Evolutionary conservation across 2,113 vertebrate genomes (phyloP), one percentile per base, ranked within the genome.

Genomic region (Stomatorhinus ivindoensis): DNA sequence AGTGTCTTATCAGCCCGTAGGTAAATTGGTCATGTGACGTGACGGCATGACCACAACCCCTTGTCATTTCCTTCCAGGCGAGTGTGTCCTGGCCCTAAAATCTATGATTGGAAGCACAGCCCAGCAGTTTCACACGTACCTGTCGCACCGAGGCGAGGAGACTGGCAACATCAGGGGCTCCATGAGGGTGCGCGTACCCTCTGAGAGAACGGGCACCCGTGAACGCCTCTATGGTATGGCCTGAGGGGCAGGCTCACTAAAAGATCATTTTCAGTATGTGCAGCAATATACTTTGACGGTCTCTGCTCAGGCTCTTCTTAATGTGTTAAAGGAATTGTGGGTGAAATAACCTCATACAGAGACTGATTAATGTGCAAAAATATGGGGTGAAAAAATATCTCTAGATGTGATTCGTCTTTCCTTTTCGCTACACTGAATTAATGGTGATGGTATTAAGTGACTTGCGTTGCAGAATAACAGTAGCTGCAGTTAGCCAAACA

Each of bases 91-190:
- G 31, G 97, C 98, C 0, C 96, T 99, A 73, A 99, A 99, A 93
- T 99, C 98, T 0, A 99, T 99, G 98, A 99, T 99, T 1, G 98
- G 98, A 92, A 99, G 98, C 95, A 99, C 98, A 0, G 95, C 97
- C 0, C 98, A 99, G 93, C 98, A 99, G 95, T 99, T 99, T 93
- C 96, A 99, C 92, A 99, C 98, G 4, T 99, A 97, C 92, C 94
- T 99, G 89, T 98, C 98, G 10, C 98, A 99, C 94, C 97, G 98
- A 0, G 98, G 98, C 0, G 98, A 99, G 92, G 98, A 99, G 92
- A 99, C 97, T 0, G 98, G 98, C 89, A 99, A 99, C 93, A 99
- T 99, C 94, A 96, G 98, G 0, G 98, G 98, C 5, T 98, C 97
- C 93, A 99, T 99, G 98, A 97, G 97, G 93, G 98, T 99, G 91